Base-by-base conservation (phyloP, 1,140 invertebrate genomes). In the Trichonephila inaurata region DNA sequence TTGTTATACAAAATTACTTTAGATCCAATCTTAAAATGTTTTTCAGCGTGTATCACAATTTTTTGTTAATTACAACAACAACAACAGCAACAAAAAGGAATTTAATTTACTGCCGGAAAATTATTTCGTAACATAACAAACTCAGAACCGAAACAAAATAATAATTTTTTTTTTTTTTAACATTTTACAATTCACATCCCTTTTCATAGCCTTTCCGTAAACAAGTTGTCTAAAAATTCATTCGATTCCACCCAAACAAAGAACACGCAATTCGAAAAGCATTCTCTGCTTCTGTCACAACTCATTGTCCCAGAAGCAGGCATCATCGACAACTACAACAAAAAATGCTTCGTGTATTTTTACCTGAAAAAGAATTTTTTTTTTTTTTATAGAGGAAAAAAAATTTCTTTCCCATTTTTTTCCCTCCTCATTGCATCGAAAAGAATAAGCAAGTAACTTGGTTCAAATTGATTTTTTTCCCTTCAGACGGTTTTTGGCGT, bases 351-450 rank as follows among this genome's bases (percentile, higher is more conserved):
- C 72, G 82, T 60, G n/a, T 51, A 58, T 60, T 64, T 87, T 64
- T 64, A 87, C 85, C 85, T 87, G 28, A 87, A 87, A 87, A 62
- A 87, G 64, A 87, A 19, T 6, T 62, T 87, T 19, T 40, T 87
- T 64, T 64, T 77, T 64, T 0, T 6, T 16, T 61, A n/a, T n/a
- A n/a, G n/a, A n/a, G 61, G 21, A 61, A 58, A 87, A 87, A 87
- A 61, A 87, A 87, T 33, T n/a, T n/a, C 58, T 61, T 87, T 87
- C 66, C 85, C 58, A 28, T 19, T 87, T 83, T 58, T 24, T 83
- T n/a, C n/a, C 21, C 51, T 83, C 82, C 21, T 83, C 40, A 51
- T 18, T 83, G 82, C 19, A 83, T 58, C 51, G 51, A 83, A 83
- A 83, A 83, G 82, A 83, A 83, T 83, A 60, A 77, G 7, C 28